Base-by-base conservation (phyloP, 2,888 invertebrate genomes). In the Drosophila dives region DNA sequence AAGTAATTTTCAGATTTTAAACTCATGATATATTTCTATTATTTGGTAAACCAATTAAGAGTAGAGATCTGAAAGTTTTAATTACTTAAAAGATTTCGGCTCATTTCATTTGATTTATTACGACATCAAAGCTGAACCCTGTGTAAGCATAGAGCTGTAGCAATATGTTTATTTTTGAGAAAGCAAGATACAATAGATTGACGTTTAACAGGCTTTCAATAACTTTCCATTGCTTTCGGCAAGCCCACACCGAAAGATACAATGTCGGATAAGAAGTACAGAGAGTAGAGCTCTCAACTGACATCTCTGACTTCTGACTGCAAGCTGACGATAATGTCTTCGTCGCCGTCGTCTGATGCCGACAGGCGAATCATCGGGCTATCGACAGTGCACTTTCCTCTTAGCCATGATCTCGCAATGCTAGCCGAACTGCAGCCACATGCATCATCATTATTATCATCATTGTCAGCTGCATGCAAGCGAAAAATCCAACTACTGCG, bases 371-470 rank as follows among this genome's bases (percentile, higher is more conserved):
- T 89, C 89, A 85, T 85, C 59, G 38, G 68, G 68, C 68, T 73
- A 83, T 77, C 84, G 80, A 79, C 79, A 67, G 81, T 78, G 84
- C 81, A 76, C 83, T 83, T 60, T 66, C 50, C 51, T 59, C 51
- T 20, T 33, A 23, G 49, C 62, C 55, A 50, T 50, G 55, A 71
- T 63, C 48, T 71, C n/a, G 42, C 29, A 67, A 40, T 67, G 64
- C 49, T 45, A 34, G 56, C 42, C 74, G 40, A 72, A 50, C 63
- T 75, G 60, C 64, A 56, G 45, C 51, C 81, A 65, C 72, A 85
- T 81, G 75, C 83, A 88, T 86, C 83, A 84, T 84, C 83, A 88
- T 88, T 86, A 81, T 77, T 65, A 86, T 89, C 89, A 76, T 88
- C 86, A 69, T 84, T 75, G 89, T 84, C 87, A 81, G 88, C 80